Conservation (phyloP, 2,113 vertebrate genomes). For the Phalacrocorax pelagicus region DNA sequence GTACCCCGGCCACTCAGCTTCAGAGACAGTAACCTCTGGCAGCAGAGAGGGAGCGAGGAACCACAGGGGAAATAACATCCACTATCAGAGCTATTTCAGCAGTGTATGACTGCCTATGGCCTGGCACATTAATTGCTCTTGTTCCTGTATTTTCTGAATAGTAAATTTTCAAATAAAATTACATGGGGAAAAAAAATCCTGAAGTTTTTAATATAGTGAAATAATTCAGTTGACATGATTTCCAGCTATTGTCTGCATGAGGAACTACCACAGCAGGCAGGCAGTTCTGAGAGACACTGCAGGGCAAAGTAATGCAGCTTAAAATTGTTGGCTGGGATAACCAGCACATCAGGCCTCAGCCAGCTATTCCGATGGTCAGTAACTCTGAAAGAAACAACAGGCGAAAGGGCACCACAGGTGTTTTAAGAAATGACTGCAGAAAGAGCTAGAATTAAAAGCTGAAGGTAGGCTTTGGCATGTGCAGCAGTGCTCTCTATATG, state of each 20-base stretch:
- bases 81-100: not conserved
- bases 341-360: not conserved
- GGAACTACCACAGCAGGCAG: not conserved
- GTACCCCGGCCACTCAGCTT: accelerated
- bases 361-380: accelerated
- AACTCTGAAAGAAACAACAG: not conserved
- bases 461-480: not conserved
- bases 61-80: not conserved
- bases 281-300: not conserved
- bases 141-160: not conserved
- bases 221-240: not conserved
- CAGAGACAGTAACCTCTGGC: not conserved
- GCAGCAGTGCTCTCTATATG: not conserved
- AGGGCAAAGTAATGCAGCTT: not conserved
- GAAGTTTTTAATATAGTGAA: not conserved
- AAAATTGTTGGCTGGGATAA: not conserved
- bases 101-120: not conserved
- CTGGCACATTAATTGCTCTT: not conserved
- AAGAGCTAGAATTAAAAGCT: not conserved
- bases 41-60: not conserved
- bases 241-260: not conserved
- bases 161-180: not conserved
- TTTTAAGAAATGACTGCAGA: not conserved
- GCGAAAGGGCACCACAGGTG: not conserved
- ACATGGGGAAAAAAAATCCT: not conserved